These are phyloP conservation scores for Himalopsyche anomala DNA, from an alignment of 2,888 invertebrate genomes.

Conservation along the genomic window DNA sequence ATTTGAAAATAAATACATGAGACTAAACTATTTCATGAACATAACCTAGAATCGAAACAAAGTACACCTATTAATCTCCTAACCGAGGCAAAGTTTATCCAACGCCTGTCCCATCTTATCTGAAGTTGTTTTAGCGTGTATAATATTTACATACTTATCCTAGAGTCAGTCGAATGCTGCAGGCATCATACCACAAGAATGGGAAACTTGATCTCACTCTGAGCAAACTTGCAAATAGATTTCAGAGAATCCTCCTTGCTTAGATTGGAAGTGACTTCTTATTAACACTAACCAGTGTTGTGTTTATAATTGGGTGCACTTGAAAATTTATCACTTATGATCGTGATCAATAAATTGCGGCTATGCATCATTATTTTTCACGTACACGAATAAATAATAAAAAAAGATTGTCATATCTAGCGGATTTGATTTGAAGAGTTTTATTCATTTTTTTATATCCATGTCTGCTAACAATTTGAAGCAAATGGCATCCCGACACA, in stretches of 20 bases:
- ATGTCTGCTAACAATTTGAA: too few relatives aligned
- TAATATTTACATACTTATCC: slow-evolving; percentile 39
- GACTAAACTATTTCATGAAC: too few relatives aligned
- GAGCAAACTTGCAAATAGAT: slow-evolving; percentile 40
- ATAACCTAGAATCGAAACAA: not conserved
- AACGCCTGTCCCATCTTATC: slow-evolving; percentile 36
- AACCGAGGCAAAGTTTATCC: slow-evolving; percentile 12
- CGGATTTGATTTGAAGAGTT: too few relatives aligned
- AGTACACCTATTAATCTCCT: slow-evolving; percentile 20
- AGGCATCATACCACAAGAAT: slow-evolving; percentile 26
- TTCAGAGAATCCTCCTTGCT: not conserved
- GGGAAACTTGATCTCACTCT: slow-evolving; percentile 29
- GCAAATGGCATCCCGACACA: too few relatives aligned
- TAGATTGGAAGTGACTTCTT: not conserved
- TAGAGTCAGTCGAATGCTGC: slow-evolving; percentile 12
- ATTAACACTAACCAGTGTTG: not conserved
- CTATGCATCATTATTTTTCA: not conserved
- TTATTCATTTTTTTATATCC: too few relatives aligned
- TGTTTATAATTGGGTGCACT: not conserved
- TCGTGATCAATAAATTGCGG: not conserved
- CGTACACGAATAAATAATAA: too few relatives aligned
- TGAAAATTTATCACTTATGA: not conserved
- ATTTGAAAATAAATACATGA: too few relatives aligned
- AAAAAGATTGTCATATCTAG: too few relatives aligned
- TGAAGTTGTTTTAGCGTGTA: slow-evolving; percentile 25